Evolutionary conservation across 2,797 vertebrate species (phyloP).

Genomic region (Naso thynnoides): DNA sequence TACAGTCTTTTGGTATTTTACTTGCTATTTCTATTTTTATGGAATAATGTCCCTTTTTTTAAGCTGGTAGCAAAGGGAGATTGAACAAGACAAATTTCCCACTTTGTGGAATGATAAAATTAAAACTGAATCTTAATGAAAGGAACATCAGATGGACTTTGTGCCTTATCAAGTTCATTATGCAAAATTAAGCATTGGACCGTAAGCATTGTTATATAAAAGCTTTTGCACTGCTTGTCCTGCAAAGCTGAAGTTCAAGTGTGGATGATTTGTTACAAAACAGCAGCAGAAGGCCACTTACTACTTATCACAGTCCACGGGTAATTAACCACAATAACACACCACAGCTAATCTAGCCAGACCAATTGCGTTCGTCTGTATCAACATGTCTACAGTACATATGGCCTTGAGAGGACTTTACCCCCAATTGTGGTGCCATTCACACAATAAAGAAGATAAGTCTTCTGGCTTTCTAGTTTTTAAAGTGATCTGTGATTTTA

Average conservation of each 20-base stretch:
- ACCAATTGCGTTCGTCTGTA: not conserved
- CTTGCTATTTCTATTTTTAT: too few species aligned
- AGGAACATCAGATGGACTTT: not conserved
- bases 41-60: too few species aligned
- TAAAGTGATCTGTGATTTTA: not conserved
- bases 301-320: constrained; percentile 67
- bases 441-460: constrained; percentile 47
- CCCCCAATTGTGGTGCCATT: constrained; percentile 21
- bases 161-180: not conserved
- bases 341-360: constrained; percentile 49
- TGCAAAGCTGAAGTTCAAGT: constrained; percentile 31
- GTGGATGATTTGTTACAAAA: constrained; percentile 30
- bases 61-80: too few species aligned
- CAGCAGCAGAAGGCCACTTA: constrained; percentile 52
- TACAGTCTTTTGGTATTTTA: too few species aligned
- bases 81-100: too few species aligned
- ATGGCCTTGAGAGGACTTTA: constrained; percentile 69
- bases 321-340: constrained; percentile 67
- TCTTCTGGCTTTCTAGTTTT: constrained; percentile 16
- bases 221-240: constrained; percentile 6
- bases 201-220: constrained; percentile 16
- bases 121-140: not conserved
- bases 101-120: too few species aligned
- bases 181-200: not conserved
- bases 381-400: constrained; percentile 17